Evolutionary conservation across 2,888 invertebrate genomes (phyloP).

Genomic region (Oscheius sp.): DNA sequence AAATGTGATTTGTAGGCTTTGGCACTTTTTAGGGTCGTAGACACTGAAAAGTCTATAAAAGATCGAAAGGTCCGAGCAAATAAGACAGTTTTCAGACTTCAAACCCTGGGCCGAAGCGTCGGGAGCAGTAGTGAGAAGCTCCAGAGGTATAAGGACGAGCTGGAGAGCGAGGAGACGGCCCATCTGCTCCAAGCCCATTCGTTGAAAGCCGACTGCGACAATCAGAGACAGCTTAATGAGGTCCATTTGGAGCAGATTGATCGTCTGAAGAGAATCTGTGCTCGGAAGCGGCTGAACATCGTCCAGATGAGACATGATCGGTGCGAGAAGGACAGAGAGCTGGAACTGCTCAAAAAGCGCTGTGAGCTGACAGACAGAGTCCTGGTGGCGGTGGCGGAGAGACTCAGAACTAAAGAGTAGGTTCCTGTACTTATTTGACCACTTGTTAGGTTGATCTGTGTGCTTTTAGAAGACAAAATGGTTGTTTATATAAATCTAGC

Average conservation of each 20-base stretch:
- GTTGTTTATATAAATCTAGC: no score
- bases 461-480: no score
- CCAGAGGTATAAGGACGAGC: background rate
- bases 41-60: no score
- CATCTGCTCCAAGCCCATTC: background rate
- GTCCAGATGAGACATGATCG: constrained; percentile 2
- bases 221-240: background rate
- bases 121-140: background rate
- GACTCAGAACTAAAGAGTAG: background rate
- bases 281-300: constrained; percentile 14
- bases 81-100: background rate
- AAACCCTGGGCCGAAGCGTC: background rate
- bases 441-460: no score
- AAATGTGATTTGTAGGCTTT: no score
- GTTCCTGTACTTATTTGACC: background rate
- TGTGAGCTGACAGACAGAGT: background rate
- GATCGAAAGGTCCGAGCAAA: background rate
- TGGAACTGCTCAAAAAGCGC: background rate
- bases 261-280: constrained; percentile 16
- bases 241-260: constrained; percentile 2
- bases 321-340: background rate
- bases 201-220: constrained; percentile 4
- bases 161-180: constrained; percentile 5
- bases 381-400: background rate
- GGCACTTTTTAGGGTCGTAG: no score